These are phyloP conservation scores for Chauna torquata DNA, from an alignment of 2,113 vertebrate genomes.

Conservation along the genomic window DNA sequence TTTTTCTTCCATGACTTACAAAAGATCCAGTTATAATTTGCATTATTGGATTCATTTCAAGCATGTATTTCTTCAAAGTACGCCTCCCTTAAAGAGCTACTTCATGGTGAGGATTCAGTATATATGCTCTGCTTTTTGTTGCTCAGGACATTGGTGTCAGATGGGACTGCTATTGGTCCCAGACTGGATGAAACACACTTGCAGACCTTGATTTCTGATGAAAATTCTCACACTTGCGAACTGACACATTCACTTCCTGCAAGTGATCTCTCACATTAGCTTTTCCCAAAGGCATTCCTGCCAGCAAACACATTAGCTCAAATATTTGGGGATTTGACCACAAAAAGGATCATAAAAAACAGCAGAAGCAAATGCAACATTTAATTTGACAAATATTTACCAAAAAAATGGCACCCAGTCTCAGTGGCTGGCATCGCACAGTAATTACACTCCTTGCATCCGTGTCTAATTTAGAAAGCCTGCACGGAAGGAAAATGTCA, in stretches of 20 bases:
- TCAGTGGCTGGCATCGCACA: background rate
- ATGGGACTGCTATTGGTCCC: background rate
- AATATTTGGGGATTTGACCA: background rate
- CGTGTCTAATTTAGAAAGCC: background rate
- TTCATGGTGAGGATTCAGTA: background rate
- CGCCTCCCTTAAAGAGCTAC: background rate
- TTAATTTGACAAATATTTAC: constrained; percentile 33
- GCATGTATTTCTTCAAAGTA: background rate
- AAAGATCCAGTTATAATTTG: background rate
- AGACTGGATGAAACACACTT: background rate
- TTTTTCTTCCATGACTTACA: background rate
- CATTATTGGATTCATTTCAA: background rate
- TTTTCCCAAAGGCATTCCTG: background rate
- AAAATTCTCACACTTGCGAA: background rate
- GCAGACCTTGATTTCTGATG: background rate
- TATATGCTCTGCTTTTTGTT: background rate
- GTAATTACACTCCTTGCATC: background rate
- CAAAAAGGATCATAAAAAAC: background rate
- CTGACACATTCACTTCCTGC: background rate
- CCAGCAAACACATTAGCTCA: background rate
- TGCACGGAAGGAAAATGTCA: background rate
- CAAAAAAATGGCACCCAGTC: background rate
- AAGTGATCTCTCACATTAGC: background rate
- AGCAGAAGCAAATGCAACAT: background rate
- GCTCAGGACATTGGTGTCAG: background rate